These are phyloP conservation scores for Drosophila virilis DNA, from an alignment of 1,140 invertebrate species.

Conservation along the genomic window DNA sequence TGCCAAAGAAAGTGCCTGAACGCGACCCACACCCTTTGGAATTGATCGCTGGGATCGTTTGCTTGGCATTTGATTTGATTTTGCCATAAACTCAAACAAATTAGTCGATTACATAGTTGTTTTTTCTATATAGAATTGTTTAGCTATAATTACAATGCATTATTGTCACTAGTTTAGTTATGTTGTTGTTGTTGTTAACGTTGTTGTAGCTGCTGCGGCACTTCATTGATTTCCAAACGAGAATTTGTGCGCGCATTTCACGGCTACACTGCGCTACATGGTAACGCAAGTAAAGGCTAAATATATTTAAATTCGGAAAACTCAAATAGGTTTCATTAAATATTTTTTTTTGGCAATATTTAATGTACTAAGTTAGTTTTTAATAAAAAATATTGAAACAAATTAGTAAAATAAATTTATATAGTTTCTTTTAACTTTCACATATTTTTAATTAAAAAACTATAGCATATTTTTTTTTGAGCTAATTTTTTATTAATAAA, in stretches of 20 bases:
- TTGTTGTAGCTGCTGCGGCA: slow-evolving; percentile 58
- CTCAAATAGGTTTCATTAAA: too few species aligned
- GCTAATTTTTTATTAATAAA: not conserved
- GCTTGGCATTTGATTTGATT: slow-evolving; percentile 67
- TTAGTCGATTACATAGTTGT: slow-evolving; percentile 57
- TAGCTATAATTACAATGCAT: slow-evolving; percentile 66
- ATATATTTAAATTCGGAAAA: too few species aligned
- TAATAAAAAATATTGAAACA: too few species aligned
- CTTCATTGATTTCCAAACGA: slow-evolving; percentile 72
- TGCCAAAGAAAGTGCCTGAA: slow-evolving; percentile 37
- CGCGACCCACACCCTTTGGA: slow-evolving; percentile 35
- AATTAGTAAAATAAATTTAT: too few species aligned
- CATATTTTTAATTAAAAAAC: too few species aligned
- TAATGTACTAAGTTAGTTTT: too few species aligned
- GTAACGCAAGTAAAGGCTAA: too few species aligned
- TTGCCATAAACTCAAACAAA: slow-evolving; percentile 78
- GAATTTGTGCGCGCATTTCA: slow-evolving; percentile 47
- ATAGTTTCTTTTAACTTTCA: too few species aligned
- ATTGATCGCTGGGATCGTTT: slow-evolving; percentile 47
- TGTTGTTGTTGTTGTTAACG: slow-evolving; percentile 6
- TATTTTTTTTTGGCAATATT: too few species aligned
- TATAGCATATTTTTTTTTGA: too few species aligned
- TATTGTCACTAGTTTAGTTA: slow-evolving; percentile 47
- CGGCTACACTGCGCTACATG: slow-evolving; percentile 50
- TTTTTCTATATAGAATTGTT: slow-evolving; percentile 52